These are phyloP conservation scores for Yponomeuta cagnagella DNA, from an alignment of 2,888 invertebrate genomes.

Conservation along the genomic window DNA sequence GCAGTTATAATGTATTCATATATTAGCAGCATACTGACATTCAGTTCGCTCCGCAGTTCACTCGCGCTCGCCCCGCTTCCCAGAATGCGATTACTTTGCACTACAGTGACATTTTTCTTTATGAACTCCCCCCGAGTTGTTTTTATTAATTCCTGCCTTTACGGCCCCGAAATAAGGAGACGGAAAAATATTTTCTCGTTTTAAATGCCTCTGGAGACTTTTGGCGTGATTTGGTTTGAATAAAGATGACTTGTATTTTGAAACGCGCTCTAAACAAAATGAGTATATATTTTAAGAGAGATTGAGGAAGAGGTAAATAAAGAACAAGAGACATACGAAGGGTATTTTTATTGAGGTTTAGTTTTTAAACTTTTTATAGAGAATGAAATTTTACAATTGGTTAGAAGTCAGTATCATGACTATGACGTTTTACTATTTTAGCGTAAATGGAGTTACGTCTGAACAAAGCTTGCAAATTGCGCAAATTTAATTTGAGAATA, in stretches of 20 bases:
- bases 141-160: conserved; percentile 58
- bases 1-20: conserved; percentile 56
- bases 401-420: too few species aligned
- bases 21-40: conserved; percentile 51
- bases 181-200: conserved; percentile 38
- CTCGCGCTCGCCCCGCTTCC: conserved; percentile 24
- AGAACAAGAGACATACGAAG: too few species aligned
- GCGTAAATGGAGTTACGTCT: too few species aligned
- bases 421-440: too few species aligned
- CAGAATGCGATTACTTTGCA: conserved; percentile 52
- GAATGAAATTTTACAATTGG: too few species aligned
- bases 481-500: too few species aligned
- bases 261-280: neutral
- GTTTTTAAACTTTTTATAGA: too few species aligned
- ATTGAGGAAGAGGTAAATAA: too few species aligned
- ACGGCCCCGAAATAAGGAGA: conserved; percentile 45
- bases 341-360: too few species aligned
- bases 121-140: conserved; percentile 51
- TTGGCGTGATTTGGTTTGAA: conserved; percentile 2
- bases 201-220: conserved; percentile 7
- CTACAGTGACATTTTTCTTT: conserved; percentile 67
- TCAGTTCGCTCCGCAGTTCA: conserved; percentile 14
- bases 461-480: too few species aligned
- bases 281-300: neutral
- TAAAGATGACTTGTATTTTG: neutral